Evolutionary conservation across 2,113 vertebrate species (phyloP).

Genomic region (Bothrops jararaca): DNA sequence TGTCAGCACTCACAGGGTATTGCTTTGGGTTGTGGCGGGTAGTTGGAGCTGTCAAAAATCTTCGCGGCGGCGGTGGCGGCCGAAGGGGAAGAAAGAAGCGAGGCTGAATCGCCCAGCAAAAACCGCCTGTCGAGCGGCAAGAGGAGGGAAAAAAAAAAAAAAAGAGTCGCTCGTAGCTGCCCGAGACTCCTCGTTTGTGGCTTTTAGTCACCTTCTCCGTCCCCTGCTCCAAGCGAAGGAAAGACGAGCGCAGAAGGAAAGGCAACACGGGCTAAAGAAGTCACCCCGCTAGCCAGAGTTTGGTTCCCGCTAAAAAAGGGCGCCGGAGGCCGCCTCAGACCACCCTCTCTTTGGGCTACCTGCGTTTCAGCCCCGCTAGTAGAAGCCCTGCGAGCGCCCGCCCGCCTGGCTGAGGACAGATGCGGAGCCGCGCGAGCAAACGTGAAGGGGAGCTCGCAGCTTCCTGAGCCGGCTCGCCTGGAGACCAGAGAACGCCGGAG

Average conservation of each 20-base stretch:
- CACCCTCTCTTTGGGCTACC: neutral
- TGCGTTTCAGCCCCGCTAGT: neutral
- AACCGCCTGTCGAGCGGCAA: constrained; percentile 14
- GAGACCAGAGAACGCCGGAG: neutral
- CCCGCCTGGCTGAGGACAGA: neutral
- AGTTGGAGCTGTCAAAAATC: constrained; percentile 52
- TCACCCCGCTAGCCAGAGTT: neutral
- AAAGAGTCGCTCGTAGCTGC: neutral
- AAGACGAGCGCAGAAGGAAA: neutral
- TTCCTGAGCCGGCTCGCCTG: neutral
- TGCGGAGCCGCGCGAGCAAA: neutral
- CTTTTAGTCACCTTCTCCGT: neutral
- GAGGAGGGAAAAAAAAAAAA: neutral
- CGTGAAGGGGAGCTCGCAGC: neutral
- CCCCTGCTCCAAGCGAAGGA: neutral
- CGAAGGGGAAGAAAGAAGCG: neutral
- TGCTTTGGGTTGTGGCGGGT: constrained; percentile 39
- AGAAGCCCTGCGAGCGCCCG: neutral
- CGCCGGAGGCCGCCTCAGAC: neutral
- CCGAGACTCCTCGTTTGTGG: neutral
- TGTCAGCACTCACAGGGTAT: constrained; percentile 48
- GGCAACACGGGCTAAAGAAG: neutral
- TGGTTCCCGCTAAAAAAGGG: neutral
- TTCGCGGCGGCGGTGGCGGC: neutral
- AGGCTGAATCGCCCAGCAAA: constrained; percentile 27